Base-by-base conservation (phyloP, 2,888 invertebrate species). In the Drosophila kanekoi region DNA sequence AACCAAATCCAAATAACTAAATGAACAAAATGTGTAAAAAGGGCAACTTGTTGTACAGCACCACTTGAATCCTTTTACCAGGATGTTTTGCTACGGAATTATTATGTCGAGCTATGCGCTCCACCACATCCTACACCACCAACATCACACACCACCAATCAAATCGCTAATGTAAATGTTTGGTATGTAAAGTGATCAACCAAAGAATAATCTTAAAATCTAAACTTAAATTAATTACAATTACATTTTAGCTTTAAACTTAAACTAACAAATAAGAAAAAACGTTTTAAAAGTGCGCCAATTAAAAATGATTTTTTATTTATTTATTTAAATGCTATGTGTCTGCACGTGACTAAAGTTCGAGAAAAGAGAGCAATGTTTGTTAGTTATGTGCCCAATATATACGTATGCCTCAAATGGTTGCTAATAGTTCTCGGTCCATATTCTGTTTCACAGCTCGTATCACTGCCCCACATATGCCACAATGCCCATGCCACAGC, bases 401-500 rank as follows among this genome's bases (percentile, higher is more conserved):
- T 2, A 10, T 35, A 11, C 20, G 6, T 11, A 13, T 40, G 1
- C 16, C 23, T 5, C 5, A 23, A 23, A 23, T 23, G 14, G 13
- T 14, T 16, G 6, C 48, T 70, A 53, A 72, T 47, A 72, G 28
- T 45, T 33, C 35, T 43, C 13, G 23, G n/a, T 45, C 14, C 64
- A 10, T 41, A 23, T 41, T 72, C 54, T 60, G 63, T 23, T 81
- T 51, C 87, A 77, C 78, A 90, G 90, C 81, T 85, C 91, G 60
- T 90, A 89, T 73, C 90, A 91, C 84, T 90, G 89, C 89, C 91
- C 90, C 68, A 77, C 89, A 8, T 90, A 90, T 57, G 84, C 86
- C 59, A 87, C 86, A 14, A 92, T 94, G 83, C 94, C 95, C 75
- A 95, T 95, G 91, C 94, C 82, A 94, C 95, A 81, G 94, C 95